A percentile compares a stretch with the other conserved stretches of the same genome.
phyloP scores from a whole-genome alignment of 2,797 vertebrate species.

The Vespertilio murinus region DNA sequence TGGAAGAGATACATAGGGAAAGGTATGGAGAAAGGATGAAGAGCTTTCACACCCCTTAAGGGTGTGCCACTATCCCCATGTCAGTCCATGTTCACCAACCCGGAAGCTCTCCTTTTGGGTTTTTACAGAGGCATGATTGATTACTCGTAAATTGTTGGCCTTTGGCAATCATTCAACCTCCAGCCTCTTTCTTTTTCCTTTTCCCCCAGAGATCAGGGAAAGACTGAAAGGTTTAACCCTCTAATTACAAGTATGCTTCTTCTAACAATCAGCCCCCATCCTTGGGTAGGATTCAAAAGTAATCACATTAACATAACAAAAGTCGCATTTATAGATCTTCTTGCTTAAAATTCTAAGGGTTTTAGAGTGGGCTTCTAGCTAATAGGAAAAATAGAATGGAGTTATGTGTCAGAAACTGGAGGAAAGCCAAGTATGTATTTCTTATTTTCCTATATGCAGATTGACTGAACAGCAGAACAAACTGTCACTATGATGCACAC shows the following conservation, averaged over 20 bases:
- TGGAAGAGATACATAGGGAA: neutral
- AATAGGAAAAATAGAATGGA: neutral
- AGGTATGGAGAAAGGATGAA: neutral
- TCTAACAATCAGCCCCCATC: neutral
- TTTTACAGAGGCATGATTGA: neutral
- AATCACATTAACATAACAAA: neutral
- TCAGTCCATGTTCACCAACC: neutral
- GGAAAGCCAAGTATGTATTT: neutral
- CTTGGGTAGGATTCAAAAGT: neutral
- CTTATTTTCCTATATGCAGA: neutral
- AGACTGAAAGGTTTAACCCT: neutral
- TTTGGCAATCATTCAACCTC: neutral
- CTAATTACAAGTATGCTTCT: neutral
- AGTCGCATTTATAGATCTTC: neutral
- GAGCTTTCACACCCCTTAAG: neutral
- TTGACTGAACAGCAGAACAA: too few species aligned
- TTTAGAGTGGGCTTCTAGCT: neutral
- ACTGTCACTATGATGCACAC: too few species aligned
- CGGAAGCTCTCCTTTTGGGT: neutral
- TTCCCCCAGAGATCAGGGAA: neutral
- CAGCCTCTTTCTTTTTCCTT: neutral
- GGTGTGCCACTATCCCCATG: neutral
- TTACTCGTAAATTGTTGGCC: neutral
- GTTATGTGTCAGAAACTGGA: neutral
- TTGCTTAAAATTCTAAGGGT: neutral